phyloP scores from a whole-genome alignment of 1,140 invertebrate species.

The Charaxes varanes region DNA sequence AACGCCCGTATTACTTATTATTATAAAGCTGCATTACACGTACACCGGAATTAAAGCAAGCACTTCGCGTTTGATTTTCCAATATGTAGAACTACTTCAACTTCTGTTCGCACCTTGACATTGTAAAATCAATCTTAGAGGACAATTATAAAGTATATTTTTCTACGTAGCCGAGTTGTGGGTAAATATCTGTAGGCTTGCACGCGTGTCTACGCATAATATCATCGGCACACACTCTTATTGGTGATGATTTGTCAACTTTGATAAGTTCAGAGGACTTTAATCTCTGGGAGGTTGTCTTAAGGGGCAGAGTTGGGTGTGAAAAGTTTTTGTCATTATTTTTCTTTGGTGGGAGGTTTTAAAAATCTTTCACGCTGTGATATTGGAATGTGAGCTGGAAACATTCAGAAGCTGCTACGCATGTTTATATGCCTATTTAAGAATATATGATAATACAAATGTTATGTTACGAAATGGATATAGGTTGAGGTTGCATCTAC shows the following conservation, averaged over 20 bases:
- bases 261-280: constrained; percentile 22
- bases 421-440: neutral
- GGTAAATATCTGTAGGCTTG: constrained; percentile 37
- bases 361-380: constrained; percentile 43
- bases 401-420: neutral
- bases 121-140: constrained; percentile 18
- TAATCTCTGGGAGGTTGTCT: constrained; percentile 13
- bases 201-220: constrained; percentile 64
- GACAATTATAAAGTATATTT: constrained; percentile 25
- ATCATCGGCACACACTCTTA: constrained; percentile 52
- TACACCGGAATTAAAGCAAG: constrained; percentile 17
- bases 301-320: constrained; percentile 8
- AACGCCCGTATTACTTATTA: constrained; percentile 28
- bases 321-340: constrained; percentile 16
- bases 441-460: neutral
- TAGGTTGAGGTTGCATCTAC: no score
- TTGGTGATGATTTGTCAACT: constrained; percentile 64
- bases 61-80: constrained; percentile 27
- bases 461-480: neutral
- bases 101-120: constrained; percentile 3
- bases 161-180: constrained; percentile 18
- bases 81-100: constrained; percentile 23
- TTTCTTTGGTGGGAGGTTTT: constrained; percentile 38
- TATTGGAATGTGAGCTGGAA: constrained; percentile 20
- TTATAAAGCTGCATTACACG: constrained; percentile 30